These are phyloP conservation scores for Solea solea DNA, from an alignment of 2,113 vertebrate species.

Conservation along the genomic window DNA sequence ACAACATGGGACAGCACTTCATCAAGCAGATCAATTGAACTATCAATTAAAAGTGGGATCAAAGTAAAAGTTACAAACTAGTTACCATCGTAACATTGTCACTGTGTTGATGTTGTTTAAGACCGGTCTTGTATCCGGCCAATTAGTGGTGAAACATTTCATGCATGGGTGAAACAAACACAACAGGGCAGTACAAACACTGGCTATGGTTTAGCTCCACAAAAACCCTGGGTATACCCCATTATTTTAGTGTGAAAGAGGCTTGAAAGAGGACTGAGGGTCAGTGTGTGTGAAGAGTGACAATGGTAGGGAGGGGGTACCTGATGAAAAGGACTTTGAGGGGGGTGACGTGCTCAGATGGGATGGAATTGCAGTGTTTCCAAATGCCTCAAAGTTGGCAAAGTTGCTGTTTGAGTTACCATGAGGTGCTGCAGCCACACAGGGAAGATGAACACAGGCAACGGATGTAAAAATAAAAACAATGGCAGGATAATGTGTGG, in stretches of 20 bases:
- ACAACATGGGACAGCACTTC: too few species aligned
- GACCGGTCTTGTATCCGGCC: too few species aligned
- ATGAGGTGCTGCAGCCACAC: constrained; percentile 88
- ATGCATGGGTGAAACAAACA: too few species aligned
- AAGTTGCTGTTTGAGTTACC: constrained; percentile 94
- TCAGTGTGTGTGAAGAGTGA: background rate
- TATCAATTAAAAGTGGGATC: too few species aligned
- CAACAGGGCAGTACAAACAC: too few species aligned
- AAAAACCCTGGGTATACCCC: too few species aligned
- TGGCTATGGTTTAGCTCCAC: too few species aligned
- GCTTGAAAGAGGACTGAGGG: constrained; percentile 1
- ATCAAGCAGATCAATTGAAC: too few species aligned
- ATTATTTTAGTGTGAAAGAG: background rate
- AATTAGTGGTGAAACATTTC: too few species aligned
- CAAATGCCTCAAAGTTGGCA: constrained; percentile 99
- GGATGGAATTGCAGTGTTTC: constrained; percentile 93
- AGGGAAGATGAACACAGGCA: constrained; percentile 75
- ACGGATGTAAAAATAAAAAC: constrained; percentile 54
- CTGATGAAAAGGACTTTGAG: constrained; percentile 87
- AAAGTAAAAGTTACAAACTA: too few species aligned
- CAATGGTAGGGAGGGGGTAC: constrained; percentile 75
- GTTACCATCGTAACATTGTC: too few species aligned
- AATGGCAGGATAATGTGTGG: constrained; percentile 37
- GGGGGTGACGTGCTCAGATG: constrained; percentile 89
- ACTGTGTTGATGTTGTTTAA: too few species aligned